Evolutionary conservation across 2,888 invertebrate species (phyloP).

Genomic region (Chrysolina oricalcia): DNA sequence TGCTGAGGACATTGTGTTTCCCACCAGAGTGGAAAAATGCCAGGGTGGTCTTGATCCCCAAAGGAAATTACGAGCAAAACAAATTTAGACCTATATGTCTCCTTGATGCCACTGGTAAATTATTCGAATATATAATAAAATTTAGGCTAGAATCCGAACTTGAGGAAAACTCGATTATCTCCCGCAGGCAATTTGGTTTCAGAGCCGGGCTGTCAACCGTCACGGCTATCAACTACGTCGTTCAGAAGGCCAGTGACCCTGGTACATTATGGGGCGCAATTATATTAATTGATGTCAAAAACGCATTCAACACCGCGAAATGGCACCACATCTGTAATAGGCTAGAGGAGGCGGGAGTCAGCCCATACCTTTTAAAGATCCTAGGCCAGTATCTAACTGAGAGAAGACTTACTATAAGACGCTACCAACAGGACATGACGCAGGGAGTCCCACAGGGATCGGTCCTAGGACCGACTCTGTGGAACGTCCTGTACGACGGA

Average conservation of each 20-base stretch:
- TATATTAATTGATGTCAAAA: not conserved
- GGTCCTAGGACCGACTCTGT: not conserved
- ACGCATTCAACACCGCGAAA: slow-evolving; percentile 23
- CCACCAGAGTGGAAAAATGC: too few relatives aligned
- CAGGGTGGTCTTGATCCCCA: too few relatives aligned
- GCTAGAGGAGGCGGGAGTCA: not conserved
- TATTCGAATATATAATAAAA: not conserved
- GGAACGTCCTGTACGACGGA: too few relatives aligned
- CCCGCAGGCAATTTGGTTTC: not conserved
- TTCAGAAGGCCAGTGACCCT: not conserved
- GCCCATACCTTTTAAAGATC: not conserved
- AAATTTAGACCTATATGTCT: too few relatives aligned
- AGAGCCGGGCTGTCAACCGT: not conserved
- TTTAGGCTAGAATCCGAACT: not conserved
- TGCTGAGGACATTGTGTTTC: too few relatives aligned
- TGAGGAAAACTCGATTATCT: not conserved
- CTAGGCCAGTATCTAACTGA: not conserved
- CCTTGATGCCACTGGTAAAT: slow-evolving; percentile 24
- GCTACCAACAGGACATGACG: too few relatives aligned
- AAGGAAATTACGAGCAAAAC: too few relatives aligned
- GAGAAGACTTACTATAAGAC: too few relatives aligned
- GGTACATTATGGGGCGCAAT: not conserved
- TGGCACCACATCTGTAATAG: not conserved
- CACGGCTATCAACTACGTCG: not conserved
- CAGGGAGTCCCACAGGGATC: slow-evolving; percentile 6